phyloP scores from a whole-genome alignment of 2,888 invertebrate species.

The Phragmatobia fuliginosa region DNA sequence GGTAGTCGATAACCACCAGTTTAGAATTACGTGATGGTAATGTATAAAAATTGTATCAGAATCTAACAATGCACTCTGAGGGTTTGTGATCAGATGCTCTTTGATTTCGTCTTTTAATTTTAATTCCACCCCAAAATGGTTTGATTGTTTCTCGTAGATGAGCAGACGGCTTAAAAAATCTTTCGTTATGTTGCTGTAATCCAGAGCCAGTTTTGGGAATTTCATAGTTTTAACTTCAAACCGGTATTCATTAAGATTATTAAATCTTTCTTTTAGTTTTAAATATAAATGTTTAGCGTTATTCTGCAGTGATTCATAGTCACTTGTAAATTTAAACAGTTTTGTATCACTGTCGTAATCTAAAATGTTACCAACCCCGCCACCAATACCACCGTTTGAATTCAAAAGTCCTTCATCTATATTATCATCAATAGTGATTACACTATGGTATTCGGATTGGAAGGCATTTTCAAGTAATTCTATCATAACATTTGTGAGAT shows the following conservation, averaged over 20 bases:
- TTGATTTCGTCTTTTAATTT: conserved; percentile 28
- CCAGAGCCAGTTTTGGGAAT: conserved; percentile 35
- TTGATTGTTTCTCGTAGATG: conserved; percentile 37
- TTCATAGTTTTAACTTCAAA: conserved; percentile 24
- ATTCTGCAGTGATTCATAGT: conserved; percentile 8
- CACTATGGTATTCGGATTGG: not conserved
- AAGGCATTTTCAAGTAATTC: conserved; percentile 19
- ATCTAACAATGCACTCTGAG: conserved; percentile 9
- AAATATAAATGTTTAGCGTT: conserved; percentile 21
- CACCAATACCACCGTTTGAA: conserved; percentile 28
- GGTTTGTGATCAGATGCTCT: not conserved
- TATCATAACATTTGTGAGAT: conserved; percentile 13
- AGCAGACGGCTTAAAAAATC: conserved; percentile 32
- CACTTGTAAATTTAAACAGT: conserved; percentile 26
- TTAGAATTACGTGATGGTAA: conserved; percentile 35
- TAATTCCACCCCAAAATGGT: conserved; percentile 24
- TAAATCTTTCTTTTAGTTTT: conserved; percentile 7
- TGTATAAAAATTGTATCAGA: conserved; percentile 31
- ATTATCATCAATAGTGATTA: conserved; percentile 27
- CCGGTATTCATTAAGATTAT: conserved; percentile 27
- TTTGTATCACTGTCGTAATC: conserved; percentile 24
- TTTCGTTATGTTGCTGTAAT: conserved; percentile 15
- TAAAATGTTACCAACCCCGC: conserved; percentile 34
- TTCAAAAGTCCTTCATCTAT: conserved; percentile 18
- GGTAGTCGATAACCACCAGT: conserved; percentile 30